A percentile compares a stretch with the other conserved stretches of the same genome.
Conservation (phyloP, 2,888 invertebrate genomes). For the Yponomeuta plumbellus region DNA sequence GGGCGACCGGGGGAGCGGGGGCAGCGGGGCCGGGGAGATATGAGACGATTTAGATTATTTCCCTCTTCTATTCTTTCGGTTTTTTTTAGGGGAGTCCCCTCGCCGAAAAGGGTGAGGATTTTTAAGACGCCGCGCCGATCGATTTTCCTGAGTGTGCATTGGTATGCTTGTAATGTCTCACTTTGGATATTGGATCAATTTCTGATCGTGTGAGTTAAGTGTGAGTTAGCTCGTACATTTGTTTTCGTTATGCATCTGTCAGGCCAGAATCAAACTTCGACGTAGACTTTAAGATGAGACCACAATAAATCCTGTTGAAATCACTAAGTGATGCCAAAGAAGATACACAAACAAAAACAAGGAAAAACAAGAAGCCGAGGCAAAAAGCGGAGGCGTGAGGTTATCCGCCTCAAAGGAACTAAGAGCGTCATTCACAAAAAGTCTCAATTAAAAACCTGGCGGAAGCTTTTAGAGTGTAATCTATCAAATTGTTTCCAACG, state of each 20-base stretch:
- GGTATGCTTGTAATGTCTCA: slow-evolving; percentile 76
- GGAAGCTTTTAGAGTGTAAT: slow-evolving; percentile 78
- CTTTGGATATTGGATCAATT: slow-evolving; percentile 30
- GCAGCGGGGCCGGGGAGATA: slow-evolving; percentile 55
- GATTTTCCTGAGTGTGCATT: slow-evolving; percentile 75
- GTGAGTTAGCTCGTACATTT: no score
- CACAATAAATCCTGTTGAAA: no score
- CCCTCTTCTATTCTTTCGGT: slow-evolving; percentile 76
- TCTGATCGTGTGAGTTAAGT: neutral
- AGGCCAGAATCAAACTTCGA: no score
- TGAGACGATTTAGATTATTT: slow-evolving; percentile 78
- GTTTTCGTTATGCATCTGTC: no score
- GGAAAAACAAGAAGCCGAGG: slow-evolving; percentile 14
- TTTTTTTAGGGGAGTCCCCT: slow-evolving; percentile 74
- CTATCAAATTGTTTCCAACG: slow-evolving; percentile 77
- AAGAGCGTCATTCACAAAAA: slow-evolving; percentile 73
- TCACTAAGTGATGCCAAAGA: no score
- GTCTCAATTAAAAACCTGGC: slow-evolving; percentile 77
- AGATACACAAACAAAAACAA: neutral
- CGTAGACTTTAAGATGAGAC: no score
- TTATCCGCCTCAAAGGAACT: slow-evolving; percentile 54
- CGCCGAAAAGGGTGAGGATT: slow-evolving; percentile 73
- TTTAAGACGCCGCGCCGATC: slow-evolving; percentile 73
- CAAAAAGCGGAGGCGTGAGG: slow-evolving; percentile 53
- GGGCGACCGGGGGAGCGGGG: slow-evolving; percentile 57